phyloP scores from a whole-genome alignment of 2,797 vertebrate species.

The Phalloptychus januarius region DNA sequence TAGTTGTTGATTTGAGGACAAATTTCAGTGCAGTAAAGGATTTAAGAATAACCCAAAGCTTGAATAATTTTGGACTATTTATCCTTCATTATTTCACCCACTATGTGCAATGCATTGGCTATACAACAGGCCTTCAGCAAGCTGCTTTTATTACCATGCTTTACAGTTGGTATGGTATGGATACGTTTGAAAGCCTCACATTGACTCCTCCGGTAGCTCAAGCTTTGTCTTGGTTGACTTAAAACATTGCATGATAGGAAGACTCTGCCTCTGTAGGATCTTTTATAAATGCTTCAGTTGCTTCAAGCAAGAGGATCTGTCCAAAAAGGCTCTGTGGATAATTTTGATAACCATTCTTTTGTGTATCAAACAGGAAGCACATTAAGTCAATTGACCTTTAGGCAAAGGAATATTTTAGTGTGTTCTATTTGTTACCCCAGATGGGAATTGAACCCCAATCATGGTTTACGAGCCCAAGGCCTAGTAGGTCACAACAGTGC shows the following conservation, averaged over 20 bases:
- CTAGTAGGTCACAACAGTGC: neutral
- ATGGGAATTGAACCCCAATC: conserved; percentile 3
- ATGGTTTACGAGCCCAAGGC: neutral
- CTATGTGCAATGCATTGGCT: neutral
- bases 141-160: neutral
- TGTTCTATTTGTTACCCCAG: neutral
- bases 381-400: neutral
- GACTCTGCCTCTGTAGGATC: neutral
- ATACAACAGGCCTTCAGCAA: neutral
- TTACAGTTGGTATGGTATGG: neutral
- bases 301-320: neutral
- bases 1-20: neutral
- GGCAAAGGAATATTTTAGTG: neutral
- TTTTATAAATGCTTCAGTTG: neutral
- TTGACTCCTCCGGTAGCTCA: neutral
- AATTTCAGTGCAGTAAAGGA: no score
- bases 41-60: no score
- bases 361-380: conserved; percentile 5
- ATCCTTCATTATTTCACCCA: neutral
- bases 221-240: neutral
- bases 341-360: neutral
- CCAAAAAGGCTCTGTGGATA: neutral
- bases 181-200: neutral
- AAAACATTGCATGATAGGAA: neutral
- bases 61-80: neutral